Base-by-base conservation (phyloP, 1,140 invertebrate species). In the Gryon sp. region DNA sequence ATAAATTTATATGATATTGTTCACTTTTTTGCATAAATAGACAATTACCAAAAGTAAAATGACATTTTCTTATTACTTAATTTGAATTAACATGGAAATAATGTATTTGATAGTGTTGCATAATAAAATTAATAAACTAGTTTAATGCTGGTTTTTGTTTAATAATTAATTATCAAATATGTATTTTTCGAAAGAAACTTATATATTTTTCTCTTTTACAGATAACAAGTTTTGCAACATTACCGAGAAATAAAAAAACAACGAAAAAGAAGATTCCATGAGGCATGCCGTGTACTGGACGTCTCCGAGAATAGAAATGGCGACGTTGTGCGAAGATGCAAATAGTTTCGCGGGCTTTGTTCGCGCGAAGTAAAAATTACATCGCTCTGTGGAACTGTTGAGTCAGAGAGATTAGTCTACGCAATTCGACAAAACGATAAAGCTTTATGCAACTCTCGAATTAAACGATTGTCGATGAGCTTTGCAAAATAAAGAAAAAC, bases 141-240 rank as follows among this genome's bases (percentile, higher is more conserved):
- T 22, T 41, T 63, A 63, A 63, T 63, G 46, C 59, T 63, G 16
- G 26, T 14, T 63, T 41, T 41, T 57, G 38, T 53, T 1, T 18
- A 53, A n/a, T n/a, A n/a, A 38, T 18, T n/a, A 36, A 36, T 11
- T 16, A 41, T 1, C 15, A 18, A 16, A 41, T n/a, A 16, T 7
- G n/a, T 14, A 11, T 9, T 41, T 41, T 36, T 36, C 14, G 32
- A 24, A 24, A 24, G 22, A 4, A 34, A 34, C 14, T 34, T 12
- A 34, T 14, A 12, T 34, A 34, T 4, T 11, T 2, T 50, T 14
- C 2, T 41, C 20, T 24, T 7, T 88, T 90, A 68, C 84, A 91
- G 88, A 91, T 91, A 80, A 87, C 90, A 48, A 90, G 83, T 69
- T 91, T 89, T 76, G 90, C 90, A 32, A 92, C 91, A 11, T 79